Conservation (phyloP, 2,113 vertebrate species). For the Arizona elegans region DNA sequence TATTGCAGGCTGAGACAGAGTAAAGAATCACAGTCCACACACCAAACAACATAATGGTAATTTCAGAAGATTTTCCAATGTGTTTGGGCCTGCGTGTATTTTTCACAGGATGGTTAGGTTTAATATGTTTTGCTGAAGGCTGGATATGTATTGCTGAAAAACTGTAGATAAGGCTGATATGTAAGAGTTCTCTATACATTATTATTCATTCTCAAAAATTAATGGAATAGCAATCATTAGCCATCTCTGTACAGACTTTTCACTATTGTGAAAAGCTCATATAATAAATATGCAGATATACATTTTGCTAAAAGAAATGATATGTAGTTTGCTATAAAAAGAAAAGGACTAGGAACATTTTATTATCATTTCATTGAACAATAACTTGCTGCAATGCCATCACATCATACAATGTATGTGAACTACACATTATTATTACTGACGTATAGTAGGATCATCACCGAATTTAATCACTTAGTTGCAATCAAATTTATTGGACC, state of each 20-base stretch:
- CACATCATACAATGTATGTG: not conserved
- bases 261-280: not conserved
- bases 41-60: conserved; percentile 27
- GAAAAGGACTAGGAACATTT: not conserved
- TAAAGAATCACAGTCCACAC: conserved; percentile 5
- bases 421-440: not conserved
- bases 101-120: conserved; percentile 41
- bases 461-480: not conserved
- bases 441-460: not conserved
- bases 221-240: not conserved
- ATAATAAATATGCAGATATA: not conserved
- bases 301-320: not conserved
- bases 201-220: conserved; percentile 7
- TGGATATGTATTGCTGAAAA: conserved; percentile 35
- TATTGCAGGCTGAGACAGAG: conserved; percentile 19
- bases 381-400: not conserved
- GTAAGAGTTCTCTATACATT: conserved; percentile 21
- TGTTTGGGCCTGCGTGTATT: not conserved
- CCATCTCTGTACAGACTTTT: not conserved
- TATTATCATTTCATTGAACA: not conserved
- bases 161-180: conserved; percentile 15
- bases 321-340: not conserved
- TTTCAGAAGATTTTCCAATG: conserved; percentile 37
- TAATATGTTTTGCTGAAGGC: conserved; percentile 3
- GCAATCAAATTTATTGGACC: not conserved